These are phyloP conservation scores for Chlorocebus sabaeus DNA, from an alignment of 2,113 vertebrate species.

Conservation along the genomic window DNA sequence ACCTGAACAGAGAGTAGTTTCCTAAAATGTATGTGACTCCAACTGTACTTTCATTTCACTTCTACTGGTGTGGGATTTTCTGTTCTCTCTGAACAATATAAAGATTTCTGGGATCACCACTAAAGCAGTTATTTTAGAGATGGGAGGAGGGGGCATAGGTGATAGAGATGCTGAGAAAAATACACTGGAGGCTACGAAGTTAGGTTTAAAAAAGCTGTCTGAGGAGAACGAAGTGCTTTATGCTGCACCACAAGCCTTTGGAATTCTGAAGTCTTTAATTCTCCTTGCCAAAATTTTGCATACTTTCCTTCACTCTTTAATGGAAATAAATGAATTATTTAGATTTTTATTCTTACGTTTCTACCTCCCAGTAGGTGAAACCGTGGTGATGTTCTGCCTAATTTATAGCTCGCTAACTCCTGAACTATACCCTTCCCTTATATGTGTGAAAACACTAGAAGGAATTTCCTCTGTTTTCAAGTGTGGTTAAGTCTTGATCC, in stretches of 20 bases:
- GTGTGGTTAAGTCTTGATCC: constrained; percentile 28
- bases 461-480: constrained; percentile 49
- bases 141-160: neutral
- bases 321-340: neutral
- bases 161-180: neutral
- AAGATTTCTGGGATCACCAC: neutral
- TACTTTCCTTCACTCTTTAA: neutral
- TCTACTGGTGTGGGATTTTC: neutral
- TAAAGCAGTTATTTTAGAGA: neutral
- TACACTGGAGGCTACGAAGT: neutral
- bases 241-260: neutral
- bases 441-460: constrained; percentile 46
- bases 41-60: neutral
- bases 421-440: neutral
- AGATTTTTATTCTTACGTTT: neutral
- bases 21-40: neutral
- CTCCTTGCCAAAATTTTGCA: neutral
- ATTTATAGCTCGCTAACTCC: neutral
- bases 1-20: neutral
- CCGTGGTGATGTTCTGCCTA: neutral
- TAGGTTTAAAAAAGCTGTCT: neutral
- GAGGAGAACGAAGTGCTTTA: neutral
- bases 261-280: neutral
- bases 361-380: neutral
- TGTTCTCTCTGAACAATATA: constrained; percentile 11